These are phyloP conservation scores for Mesoclemmys tuberculata DNA, from an alignment of 2,113 vertebrate genomes.

Conservation along the genomic window DNA sequence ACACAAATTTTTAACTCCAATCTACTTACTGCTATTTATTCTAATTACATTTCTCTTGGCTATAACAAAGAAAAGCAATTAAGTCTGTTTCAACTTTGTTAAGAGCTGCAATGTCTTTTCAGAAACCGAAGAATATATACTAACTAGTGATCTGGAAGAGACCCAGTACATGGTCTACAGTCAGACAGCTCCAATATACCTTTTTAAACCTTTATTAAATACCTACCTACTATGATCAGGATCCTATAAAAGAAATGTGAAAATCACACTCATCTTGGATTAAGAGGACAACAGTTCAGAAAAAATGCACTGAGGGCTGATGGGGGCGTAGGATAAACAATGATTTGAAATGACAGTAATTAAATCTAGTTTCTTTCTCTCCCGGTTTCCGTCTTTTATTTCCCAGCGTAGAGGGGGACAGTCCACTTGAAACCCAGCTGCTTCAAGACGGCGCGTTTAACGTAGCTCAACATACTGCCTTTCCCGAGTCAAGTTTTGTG, in stretches of 20 bases:
- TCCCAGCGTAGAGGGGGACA: neutral
- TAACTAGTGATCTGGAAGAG: neutral
- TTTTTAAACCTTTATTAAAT: neutral
- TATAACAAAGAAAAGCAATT: neutral
- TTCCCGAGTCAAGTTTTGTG: neutral
- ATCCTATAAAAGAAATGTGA: accelerated
- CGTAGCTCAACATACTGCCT: neutral
- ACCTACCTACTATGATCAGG: accelerated
- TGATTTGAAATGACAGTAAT: neutral
- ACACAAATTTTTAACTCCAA: neutral
- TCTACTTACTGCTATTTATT: neutral
- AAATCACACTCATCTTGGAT: accelerated
- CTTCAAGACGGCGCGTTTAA: neutral
- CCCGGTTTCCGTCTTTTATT: neutral
- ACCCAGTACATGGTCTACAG: accelerated
- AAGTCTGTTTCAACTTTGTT: accelerated
- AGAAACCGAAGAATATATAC: accelerated
- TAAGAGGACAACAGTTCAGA: accelerated
- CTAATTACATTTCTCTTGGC: neutral
- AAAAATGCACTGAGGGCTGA: accelerated
- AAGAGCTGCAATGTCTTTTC: neutral
- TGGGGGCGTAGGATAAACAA: neutral
- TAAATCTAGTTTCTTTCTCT: neutral
- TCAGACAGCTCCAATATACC: accelerated
- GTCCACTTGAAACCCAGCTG: neutral